These are phyloP conservation scores for Ectemnius cavifrons DNA, from an alignment of 2,888 invertebrate genomes.

Conservation along the genomic window DNA sequence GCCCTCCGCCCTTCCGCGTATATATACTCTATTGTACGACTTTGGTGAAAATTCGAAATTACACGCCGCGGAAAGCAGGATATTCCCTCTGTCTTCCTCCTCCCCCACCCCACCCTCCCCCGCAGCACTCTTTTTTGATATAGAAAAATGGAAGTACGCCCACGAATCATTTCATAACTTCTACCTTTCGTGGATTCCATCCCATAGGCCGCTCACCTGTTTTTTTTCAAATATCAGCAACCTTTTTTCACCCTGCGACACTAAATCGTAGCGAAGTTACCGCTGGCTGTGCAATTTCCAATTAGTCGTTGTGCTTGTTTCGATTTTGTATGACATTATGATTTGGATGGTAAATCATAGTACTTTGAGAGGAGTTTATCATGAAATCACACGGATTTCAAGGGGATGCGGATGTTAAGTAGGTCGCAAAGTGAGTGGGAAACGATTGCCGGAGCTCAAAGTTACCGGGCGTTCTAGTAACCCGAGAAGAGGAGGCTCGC, in stretches of 20 bases:
- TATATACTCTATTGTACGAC: constrained; percentile 53
- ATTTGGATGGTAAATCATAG: too few relatives aligned
- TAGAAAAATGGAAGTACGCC: constrained; percentile 39
- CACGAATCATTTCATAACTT: constrained; percentile 51
- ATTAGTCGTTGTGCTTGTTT: too few relatives aligned
- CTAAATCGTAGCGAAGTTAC: too few relatives aligned
- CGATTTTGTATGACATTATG: too few relatives aligned
- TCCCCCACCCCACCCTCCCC: too few relatives aligned
- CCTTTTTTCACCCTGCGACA: not conserved
- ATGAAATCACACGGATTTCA: too few relatives aligned
- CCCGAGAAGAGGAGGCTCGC: constrained; percentile 25
- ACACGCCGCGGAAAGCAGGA: constrained; percentile 47
- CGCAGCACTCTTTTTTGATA: constrained; percentile 20
- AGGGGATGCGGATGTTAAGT: too few relatives aligned
- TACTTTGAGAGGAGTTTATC: not conserved
- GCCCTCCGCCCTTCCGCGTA: constrained; percentile 48
- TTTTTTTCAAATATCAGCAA: not conserved
- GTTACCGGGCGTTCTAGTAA: constrained; percentile 10
- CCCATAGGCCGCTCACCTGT: not conserved
- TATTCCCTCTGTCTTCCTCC: constrained; percentile 7
- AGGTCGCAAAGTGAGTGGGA: too few relatives aligned
- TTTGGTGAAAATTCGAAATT: constrained; percentile 63
- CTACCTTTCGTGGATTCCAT: constrained; percentile 29
- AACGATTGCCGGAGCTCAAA: not conserved
- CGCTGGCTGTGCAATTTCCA: too few relatives aligned